These are phyloP conservation scores for Matsumurasca onukii DNA, from an alignment of 1,140 invertebrate species.

Conservation along the genomic window DNA sequence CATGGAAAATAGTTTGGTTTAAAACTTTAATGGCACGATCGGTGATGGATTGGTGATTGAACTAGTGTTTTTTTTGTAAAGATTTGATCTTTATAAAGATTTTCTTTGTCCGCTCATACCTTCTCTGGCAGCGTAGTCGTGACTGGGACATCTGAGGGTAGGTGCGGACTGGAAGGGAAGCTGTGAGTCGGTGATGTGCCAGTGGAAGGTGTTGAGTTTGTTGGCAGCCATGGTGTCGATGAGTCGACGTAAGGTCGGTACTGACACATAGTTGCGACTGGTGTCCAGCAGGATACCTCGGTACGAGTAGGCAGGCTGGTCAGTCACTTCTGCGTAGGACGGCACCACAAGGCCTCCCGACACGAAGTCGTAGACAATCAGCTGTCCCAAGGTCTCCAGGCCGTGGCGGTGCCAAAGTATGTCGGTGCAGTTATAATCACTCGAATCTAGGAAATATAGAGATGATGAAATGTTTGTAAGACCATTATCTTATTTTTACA, in stretches of 20 bases:
- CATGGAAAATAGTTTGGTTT: too few species aligned
- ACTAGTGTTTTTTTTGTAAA: too few species aligned
- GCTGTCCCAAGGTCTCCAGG: constrained; percentile 74
- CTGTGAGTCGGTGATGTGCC: constrained; percentile 88
- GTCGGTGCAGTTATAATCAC: constrained; percentile 61
- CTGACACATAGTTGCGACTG: constrained; percentile 68
- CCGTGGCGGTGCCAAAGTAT: constrained; percentile 75
- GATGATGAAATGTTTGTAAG: too few species aligned
- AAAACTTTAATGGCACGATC: too few species aligned
- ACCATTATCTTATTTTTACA: too few species aligned
- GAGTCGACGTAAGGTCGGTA: constrained; percentile 67
- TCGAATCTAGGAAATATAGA: too few species aligned
- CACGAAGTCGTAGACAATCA: constrained; percentile 71
- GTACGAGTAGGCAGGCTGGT: constrained; percentile 71
- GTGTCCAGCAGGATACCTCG: constrained; percentile 77
- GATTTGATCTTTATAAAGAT: too few species aligned
- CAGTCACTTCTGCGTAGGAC: constrained; percentile 59
- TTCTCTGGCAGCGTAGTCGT: constrained; percentile 69
- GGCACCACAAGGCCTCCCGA: constrained; percentile 60
- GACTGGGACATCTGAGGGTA: constrained; percentile 66
- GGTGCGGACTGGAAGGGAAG: constrained; percentile 74
- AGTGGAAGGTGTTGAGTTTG: constrained; percentile 85
- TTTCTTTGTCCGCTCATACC: constrained; percentile 51
- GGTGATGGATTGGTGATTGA: too few species aligned
- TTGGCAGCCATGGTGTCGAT: constrained; percentile 78